phyloP scores from a whole-genome alignment of 2,113 vertebrate genomes.

The Monarcha castaneiventris region DNA sequence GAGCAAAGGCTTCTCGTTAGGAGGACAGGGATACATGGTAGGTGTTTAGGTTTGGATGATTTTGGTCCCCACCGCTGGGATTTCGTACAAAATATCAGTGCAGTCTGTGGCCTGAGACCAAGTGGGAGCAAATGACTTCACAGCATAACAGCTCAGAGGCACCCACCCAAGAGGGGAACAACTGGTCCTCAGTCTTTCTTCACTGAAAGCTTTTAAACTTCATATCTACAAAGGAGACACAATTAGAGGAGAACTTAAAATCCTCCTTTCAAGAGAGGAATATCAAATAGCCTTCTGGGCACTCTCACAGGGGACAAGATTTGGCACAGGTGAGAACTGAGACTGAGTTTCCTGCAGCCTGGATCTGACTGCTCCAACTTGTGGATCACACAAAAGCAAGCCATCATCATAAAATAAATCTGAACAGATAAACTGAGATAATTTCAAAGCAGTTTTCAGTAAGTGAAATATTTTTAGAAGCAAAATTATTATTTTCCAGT shows the following conservation, averaged over 20 bases:
- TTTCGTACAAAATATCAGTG: not conserved
- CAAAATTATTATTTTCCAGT: not conserved
- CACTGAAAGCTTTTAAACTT: not conserved
- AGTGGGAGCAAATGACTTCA: not conserved
- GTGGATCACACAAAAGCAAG: not conserved
- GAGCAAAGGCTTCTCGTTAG: not conserved
- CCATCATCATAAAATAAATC: not conserved
- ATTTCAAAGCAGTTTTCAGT: not conserved
- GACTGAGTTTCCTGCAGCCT: not conserved
- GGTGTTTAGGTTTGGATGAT: not conserved
- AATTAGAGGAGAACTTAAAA: not conserved
- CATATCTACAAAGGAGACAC: not conserved
- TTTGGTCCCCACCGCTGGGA: not conserved
- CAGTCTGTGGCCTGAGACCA: fast-evolving
- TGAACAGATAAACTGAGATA: not conserved
- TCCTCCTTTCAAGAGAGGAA: not conserved
- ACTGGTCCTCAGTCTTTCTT: not conserved
- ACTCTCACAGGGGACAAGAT: not conserved
- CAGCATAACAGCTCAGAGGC: not conserved
- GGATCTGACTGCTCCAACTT: not conserved
- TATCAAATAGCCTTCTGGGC: not conserved
- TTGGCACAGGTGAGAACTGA: not conserved
- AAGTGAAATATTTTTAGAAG: not conserved
- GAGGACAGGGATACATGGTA: not conserved
- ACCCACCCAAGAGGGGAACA: not conserved